phyloP scores from a whole-genome alignment of 2,888 invertebrate species.

The Agrochola circellaris region DNA sequence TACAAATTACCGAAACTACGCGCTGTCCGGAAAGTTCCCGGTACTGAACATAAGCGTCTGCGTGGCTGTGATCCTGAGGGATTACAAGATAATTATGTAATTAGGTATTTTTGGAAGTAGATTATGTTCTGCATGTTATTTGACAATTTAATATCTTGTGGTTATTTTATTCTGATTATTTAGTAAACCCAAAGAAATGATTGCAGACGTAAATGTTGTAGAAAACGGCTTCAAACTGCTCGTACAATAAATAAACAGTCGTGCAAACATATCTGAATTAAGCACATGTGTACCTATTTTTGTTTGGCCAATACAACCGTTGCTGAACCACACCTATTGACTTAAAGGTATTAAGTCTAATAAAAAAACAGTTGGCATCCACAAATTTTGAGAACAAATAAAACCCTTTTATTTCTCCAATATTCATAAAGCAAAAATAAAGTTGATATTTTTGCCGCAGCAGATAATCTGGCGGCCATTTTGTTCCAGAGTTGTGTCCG shows the following conservation, averaged over 20 bases:
- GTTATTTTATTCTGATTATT: background rate
- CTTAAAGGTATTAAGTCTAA: conserved; percentile 33
- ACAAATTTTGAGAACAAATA: conserved; percentile 55
- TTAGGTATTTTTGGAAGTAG: background rate
- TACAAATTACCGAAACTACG: conserved; percentile 36
- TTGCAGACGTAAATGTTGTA: background rate
- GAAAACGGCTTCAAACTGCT: background rate
- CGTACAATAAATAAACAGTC: conserved; percentile 7
- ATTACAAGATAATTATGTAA: conserved; percentile 1
- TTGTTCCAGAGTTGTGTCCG: conserved; percentile 60
- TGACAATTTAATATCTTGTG: background rate
- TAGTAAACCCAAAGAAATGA: background rate
- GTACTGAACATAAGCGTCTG: conserved; percentile 16
- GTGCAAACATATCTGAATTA: conserved; percentile 18
- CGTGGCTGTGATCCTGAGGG: background rate
- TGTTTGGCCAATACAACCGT: conserved; percentile 29
- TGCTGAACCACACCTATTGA: conserved; percentile 32
- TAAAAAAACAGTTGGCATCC: conserved; percentile 42
- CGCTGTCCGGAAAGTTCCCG: conserved; percentile 8
- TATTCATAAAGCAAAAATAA: conserved; percentile 64
- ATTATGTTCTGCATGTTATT: background rate
- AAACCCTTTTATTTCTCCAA: conserved; percentile 51
- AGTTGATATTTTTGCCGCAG: conserved; percentile 63
- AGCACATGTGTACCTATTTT: conserved; percentile 8
- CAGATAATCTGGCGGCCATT: conserved; percentile 61